These are phyloP conservation scores for Drosophila eugracilis DNA, from an alignment of 1,140 invertebrate genomes.

Conservation along the genomic window DNA sequence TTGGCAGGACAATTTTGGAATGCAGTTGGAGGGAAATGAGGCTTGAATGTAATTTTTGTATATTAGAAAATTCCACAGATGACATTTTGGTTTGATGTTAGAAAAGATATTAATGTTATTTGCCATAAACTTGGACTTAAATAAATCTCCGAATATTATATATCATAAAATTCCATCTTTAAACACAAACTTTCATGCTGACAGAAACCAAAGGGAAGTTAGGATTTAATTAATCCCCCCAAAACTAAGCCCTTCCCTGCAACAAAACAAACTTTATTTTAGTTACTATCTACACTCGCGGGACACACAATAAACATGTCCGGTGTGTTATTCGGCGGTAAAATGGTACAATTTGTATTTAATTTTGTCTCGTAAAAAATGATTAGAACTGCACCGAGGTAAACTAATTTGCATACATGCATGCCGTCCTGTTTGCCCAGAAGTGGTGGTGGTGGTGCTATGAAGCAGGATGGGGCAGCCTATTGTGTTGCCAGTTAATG, in stretches of 20 bases:
- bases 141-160: no score
- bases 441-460: background rate
- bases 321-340: constrained; percentile 11
- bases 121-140: background rate
- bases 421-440: constrained; percentile 17
- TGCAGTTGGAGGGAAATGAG: background rate
- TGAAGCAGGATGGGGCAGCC: constrained; percentile 1
- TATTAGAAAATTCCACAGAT: background rate
- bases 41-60: background rate
- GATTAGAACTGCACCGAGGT: constrained; percentile 29
- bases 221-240: constrained; percentile 1
- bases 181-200: background rate
- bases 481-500: constrained; percentile 42
- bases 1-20: background rate
- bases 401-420: constrained; percentile 43
- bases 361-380: constrained; percentile 53
- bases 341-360: constrained; percentile 23
- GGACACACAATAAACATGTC: constrained; percentile 18
- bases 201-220: background rate
- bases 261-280: constrained; percentile 5
- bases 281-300: constrained; percentile 3
- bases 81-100: background rate
- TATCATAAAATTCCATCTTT: background rate
- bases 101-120: background rate
- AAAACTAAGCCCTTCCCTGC: background rate